These are phyloP conservation scores for Phocoena sinus DNA, from an alignment of 2,113 vertebrate genomes.

Conservation along the genomic window DNA sequence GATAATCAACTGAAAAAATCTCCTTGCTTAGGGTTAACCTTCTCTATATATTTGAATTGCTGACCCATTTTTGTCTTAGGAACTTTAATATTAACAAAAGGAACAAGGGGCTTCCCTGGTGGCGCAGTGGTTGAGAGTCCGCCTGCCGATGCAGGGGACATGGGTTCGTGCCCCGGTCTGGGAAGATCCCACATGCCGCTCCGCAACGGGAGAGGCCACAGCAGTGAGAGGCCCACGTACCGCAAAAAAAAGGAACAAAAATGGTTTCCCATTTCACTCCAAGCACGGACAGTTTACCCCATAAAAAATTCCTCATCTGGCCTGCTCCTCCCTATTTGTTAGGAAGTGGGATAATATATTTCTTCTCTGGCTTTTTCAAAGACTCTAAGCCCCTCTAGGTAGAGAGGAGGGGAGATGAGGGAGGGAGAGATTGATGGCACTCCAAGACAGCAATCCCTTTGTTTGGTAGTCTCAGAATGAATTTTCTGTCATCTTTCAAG, in stretches of 20 bases:
- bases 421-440: background rate
- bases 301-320: background rate
- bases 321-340: background rate
- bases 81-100: constrained; percentile 11
- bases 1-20: constrained; percentile 6
- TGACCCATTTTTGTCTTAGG: background rate
- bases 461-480: background rate
- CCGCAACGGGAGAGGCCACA: too few species aligned
- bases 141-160: too few species aligned
- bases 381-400: background rate
- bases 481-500: background rate
- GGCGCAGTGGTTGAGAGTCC: too few species aligned
- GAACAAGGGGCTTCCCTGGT: background rate
- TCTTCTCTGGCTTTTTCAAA: background rate
- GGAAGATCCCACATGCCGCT: too few species aligned
- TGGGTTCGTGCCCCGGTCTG: too few species aligned
- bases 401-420: background rate
- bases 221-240: too few species aligned
- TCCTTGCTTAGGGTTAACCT: constrained; percentile 15
- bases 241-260: background rate
- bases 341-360: background rate
- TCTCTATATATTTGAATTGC: constrained; percentile 8
- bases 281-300: background rate
- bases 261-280: background rate
- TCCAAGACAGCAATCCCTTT: constrained; percentile 4